A percentile compares a stretch with the other conserved stretches of the same genome.
These are phyloP conservation scores for Characodon lateralis DNA, from an alignment of 2,797 vertebrate genomes.

Conservation along the genomic window DNA sequence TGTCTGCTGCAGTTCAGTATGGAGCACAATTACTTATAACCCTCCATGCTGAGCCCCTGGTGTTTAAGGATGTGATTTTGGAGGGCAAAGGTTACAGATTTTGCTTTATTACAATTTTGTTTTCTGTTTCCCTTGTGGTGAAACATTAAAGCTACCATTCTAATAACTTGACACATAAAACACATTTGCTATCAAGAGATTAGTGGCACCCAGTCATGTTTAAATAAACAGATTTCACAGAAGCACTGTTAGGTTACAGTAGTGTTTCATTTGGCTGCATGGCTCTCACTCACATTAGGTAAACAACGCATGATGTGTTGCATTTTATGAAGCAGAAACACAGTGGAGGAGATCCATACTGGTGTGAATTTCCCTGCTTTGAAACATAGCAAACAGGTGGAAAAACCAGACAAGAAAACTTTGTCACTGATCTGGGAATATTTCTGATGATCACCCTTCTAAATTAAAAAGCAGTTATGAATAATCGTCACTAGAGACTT, in stretches of 20 bases:
- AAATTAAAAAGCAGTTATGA: conserved; percentile 84
- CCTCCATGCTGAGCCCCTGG: conserved; percentile 33
- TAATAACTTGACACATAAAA: conserved; percentile 5
- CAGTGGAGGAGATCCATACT: conserved; percentile 11
- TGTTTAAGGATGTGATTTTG: conserved; percentile 47
- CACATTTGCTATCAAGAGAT: conserved; percentile 15
- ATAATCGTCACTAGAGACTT: conserved; percentile 80
- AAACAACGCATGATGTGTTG: conserved; percentile 9
- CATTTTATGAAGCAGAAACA: conserved; percentile 26
- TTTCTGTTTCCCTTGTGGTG: conserved; percentile 9
- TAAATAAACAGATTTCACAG: conserved; percentile 1
- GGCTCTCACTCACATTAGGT: conserved; percentile 6
- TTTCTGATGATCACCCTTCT: conserved; percentile 74
- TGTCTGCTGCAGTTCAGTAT: conserved; percentile 60
- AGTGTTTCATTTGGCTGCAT: conserved; percentile 24
- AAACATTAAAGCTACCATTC: conserved; percentile 8
- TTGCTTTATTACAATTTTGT: conserved; percentile 2
- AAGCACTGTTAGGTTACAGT: conserved; percentile 7
- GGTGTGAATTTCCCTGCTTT: conserved; percentile 32
- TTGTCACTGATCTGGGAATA: conserved; percentile 62
- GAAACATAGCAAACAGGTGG: conserved; percentile 39
- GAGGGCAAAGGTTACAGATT: conserved; percentile 14
- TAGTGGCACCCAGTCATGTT: conserved; percentile 4
- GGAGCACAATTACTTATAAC: conserved; percentile 50
- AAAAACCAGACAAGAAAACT: conserved; percentile 45